Base-by-base conservation (phyloP, 2,113 vertebrate species). In the Ardeotis arabs region DNA sequence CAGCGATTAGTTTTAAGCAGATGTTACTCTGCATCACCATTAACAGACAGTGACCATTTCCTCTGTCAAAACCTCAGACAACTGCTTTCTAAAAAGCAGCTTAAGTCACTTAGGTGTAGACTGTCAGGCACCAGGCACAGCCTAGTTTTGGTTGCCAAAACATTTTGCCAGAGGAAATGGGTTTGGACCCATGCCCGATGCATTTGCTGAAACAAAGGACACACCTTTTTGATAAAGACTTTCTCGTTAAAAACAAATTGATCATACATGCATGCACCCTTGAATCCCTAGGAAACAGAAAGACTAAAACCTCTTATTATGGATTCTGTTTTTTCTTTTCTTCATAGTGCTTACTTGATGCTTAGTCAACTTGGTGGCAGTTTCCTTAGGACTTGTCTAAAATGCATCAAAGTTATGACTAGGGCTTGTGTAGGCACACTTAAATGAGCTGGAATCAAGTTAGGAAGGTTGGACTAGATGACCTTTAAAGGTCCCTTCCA, bases 181-280 rank as follows among this genome's bases (percentile, higher is more conserved):
- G 18, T 55, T 89, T 92, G 89, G 63, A 81, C 50, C 45, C 63
- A 44, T 1, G 76, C 89, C 90, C 3, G 2, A 59, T 79, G 45
- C 62, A 28, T 87, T 96, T 90, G 67, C 69, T 95, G 62, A 89
- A 90, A 92, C 2, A 9, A 49, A 76, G 58, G 73, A 66, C 94
- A 89, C 84, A 58, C 84, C 84, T 93, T 84, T 95, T 72, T 91
- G 84, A 91, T 96, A 93, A 96, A 95, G 53, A 29, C 20, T 70
- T 93, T 93, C 75, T 77, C 25, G 76, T 62, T 92, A 79, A 83
- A 89, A 95, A 39, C 22, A 79, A 88, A 90, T 84, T 90, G 49
- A 69, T 95, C 87, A 35, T 62, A 76, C 81, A 76, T 50, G 66
- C 10, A 52, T 50, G 44, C 27, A 53, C 39, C 14, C 29, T 70